phyloP scores from a whole-genome alignment of 2,113 vertebrate species.

The Hystrix cristata region DNA sequence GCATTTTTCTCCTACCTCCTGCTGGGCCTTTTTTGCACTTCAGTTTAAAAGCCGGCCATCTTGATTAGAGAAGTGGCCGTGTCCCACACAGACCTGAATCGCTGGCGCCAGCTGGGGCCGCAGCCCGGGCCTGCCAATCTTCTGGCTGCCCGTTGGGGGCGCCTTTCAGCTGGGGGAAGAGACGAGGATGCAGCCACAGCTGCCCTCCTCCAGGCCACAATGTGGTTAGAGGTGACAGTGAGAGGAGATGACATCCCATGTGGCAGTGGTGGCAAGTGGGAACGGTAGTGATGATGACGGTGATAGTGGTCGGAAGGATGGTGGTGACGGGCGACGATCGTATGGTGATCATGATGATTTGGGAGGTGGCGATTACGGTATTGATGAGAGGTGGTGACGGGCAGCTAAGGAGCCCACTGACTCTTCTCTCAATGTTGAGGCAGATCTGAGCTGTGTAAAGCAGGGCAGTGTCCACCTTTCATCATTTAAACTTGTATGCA shows the following conservation, averaged over 20 bases:
- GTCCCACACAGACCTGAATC: accelerated
- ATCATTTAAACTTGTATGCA: background rate
- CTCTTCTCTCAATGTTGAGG: background rate
- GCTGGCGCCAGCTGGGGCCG: accelerated
- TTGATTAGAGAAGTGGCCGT: background rate
- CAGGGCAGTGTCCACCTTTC: background rate
- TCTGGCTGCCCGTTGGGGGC: background rate
- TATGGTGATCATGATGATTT: accelerated
- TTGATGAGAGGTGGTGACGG: background rate
- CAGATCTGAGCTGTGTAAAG: background rate
- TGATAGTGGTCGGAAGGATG: background rate
- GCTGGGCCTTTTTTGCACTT: background rate
- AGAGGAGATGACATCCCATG: background rate
- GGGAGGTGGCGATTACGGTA: background rate
- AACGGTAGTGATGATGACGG: too few species aligned
- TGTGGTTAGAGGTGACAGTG: background rate
- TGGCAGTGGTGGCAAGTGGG: background rate
- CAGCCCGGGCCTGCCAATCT: background rate
- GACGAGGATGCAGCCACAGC: accelerated
- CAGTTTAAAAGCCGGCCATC: background rate
- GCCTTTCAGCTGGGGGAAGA: background rate
- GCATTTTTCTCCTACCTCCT: background rate
- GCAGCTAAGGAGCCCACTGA: background rate
- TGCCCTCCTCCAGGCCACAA: background rate
- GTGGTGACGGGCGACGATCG: accelerated